These are phyloP conservation scores for Ryuthela nishihirai DNA, from an alignment of 2,888 invertebrate genomes.

Conservation along the genomic window DNA sequence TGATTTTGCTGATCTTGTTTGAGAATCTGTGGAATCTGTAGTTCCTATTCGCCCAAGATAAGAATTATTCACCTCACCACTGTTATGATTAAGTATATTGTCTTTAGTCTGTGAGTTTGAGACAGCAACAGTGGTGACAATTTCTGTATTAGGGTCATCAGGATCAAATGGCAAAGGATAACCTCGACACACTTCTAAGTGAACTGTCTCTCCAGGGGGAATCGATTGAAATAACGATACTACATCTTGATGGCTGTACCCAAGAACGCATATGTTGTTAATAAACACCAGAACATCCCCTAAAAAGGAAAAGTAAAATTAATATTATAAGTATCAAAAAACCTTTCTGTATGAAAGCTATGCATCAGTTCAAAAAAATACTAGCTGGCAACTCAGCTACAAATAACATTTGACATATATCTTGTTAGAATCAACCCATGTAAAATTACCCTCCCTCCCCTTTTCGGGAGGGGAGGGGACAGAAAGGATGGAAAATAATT, in stretches of 20 bases:
- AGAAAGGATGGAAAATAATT: too few species aligned
- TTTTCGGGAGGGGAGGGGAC: too few species aligned
- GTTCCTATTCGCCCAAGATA: conserved; percentile 14
- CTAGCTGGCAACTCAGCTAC: too few species aligned
- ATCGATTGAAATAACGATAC: conserved; percentile 94
- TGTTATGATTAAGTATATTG: conserved; percentile 49
- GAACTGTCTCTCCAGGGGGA: conserved; percentile 78
- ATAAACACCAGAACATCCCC: conserved; percentile 95
- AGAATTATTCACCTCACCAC: conserved; percentile 8
- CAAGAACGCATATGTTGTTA: conserved; percentile 84
- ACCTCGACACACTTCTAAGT: conserved; percentile 87
- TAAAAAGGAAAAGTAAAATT: conserved; percentile 38
- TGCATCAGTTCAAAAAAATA: too few species aligned
- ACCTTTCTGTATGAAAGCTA: too few species aligned
- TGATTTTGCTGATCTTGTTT: conserved; percentile 53
- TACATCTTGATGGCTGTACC: conserved; percentile 91
- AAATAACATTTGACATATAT: too few species aligned
- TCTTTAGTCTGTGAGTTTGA: conserved; percentile 53
- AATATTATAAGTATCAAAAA: too few species aligned
- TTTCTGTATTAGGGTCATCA: conserved; percentile 91
- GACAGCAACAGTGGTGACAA: conserved; percentile 90
- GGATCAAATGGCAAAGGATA: conserved; percentile 95
- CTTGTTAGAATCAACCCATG: too few species aligned
- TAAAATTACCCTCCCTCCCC: too few species aligned
- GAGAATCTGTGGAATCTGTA: conserved; percentile 13